Evolutionary conservation across 2,113 vertebrate species (phyloP), one percentile per base, ranked within the genome.

Genomic region (Halichoerus grypus): DNA sequence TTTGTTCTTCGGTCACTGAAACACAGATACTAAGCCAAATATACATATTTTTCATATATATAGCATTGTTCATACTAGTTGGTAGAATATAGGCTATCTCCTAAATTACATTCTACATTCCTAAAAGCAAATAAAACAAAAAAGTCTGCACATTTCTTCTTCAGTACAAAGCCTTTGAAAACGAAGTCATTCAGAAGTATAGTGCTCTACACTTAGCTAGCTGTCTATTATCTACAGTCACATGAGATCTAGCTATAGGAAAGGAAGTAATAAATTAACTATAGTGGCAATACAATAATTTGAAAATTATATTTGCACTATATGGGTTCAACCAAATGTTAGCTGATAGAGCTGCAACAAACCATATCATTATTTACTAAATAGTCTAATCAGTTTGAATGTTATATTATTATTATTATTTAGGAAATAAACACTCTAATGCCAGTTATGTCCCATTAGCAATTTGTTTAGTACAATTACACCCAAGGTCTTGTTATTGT

Each of bases 151-250:
- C 3, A 72, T 97, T 87, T 74, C 92, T 97, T 97, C 90, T 94
- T 87, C 85, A 98, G 98, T 98, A 96, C 97, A 98, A 98, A 98
- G 96, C 95, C 93, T 77, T 95, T 96, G 93, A 93, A 97, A 92
- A 98, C 97, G 96, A 84, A 91, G 31, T 94, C 24, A 46, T 83
- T 57, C 49, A 19, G 86, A 77, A 83, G 86, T 76, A 93, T 0
- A 79, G 93, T 22, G 65, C 88, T 97, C 96, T 31, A 46, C 61
- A 93, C 69, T 97, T 98, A 67, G 1, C 88, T 24, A 88, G 72
- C 86, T 93, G 83, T 7, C 91, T 69, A n/a, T 88, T 49, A 96
- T 0, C 96, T 71, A 46, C 22, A 80, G 53, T 19, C 81, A 97
- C 39, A 19, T 0, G n/a, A 90, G 89, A 94, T 39, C 82, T 76